phyloP scores from a whole-genome alignment of 2,113 vertebrate genomes.

The Catharus minimus region DNA sequence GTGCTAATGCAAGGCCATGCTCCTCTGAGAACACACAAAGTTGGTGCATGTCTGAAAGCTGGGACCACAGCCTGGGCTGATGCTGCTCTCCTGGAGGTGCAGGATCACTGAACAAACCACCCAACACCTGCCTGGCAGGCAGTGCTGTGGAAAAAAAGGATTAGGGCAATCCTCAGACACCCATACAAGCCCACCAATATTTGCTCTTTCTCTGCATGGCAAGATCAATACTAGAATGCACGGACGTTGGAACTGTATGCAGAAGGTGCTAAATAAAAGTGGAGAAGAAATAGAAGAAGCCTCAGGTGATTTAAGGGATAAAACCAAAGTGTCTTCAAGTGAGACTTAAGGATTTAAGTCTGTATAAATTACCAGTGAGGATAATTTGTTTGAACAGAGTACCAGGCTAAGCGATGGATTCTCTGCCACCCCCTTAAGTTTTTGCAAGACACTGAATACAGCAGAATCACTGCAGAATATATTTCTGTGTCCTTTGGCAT shows the following conservation, averaged over 20 bases:
- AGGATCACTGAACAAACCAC: not conserved
- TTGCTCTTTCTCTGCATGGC: not conserved
- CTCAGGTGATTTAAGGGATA: not conserved
- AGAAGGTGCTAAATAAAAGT: not conserved
- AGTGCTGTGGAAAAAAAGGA: not conserved
- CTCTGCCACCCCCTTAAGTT: not conserved
- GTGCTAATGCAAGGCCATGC: not conserved
- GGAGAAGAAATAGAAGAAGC: not conserved
- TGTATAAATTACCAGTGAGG: not conserved
- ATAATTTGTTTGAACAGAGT: not conserved
- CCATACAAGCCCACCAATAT: not conserved
- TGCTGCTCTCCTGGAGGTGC: not conserved
- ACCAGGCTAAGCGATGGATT: not conserved
- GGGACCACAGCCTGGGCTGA: not conserved
- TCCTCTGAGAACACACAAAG: not conserved
- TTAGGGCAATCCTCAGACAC: not conserved
- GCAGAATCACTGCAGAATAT: not conserved
- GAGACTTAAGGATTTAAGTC: not conserved
- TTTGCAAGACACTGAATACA: not conserved
- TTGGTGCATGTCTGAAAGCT: not conserved
- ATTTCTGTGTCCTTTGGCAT: not conserved
- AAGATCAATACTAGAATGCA: not conserved
- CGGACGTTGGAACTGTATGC: not conserved
- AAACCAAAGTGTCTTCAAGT: not conserved
- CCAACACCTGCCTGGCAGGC: not conserved